These are phyloP conservation scores for Sphyrna mokarran DNA, from an alignment of 2,113 vertebrate genomes.

Conservation along the genomic window DNA sequence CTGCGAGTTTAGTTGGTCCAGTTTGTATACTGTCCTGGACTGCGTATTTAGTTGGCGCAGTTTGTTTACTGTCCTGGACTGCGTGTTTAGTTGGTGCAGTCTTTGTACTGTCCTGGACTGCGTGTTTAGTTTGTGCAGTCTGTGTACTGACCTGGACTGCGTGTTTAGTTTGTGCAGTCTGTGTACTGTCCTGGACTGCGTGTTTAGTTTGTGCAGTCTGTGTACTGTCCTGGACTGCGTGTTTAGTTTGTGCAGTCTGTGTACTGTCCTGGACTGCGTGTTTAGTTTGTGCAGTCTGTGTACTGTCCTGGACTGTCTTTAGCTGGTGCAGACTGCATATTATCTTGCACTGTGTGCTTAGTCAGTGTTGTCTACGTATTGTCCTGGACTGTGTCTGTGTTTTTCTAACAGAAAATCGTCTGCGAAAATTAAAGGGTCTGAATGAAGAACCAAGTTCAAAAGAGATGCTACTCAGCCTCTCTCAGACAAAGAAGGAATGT, in stretches of 20 bases:
- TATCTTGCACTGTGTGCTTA: neutral
- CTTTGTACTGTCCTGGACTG: neutral
- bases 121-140: neutral
- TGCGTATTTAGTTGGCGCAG: neutral
- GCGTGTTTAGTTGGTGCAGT: neutral
- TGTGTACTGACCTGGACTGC: neutral
- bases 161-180: neutral
- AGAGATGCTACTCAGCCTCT: conserved; percentile 82
- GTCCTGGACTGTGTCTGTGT: neutral
- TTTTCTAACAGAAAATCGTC: conserved; percentile 71
- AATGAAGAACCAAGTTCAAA: conserved; percentile 86
- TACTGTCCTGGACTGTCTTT: neutral
- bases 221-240: neutral
- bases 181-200: neutral
- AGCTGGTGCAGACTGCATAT: neutral
- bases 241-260: neutral
- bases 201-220: neutral
- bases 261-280: neutral
- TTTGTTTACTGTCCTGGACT: neutral
- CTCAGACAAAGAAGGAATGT: conserved; percentile 91
- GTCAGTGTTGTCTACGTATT: neutral
- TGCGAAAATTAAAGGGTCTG: conserved; percentile 83
- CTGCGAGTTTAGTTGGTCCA: neutral
- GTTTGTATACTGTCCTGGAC: neutral
- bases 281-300: neutral